Percentiles rank a stretch among this genome's conserved stretches.
phyloP scores from a whole-genome alignment of 2,888 invertebrate genomes.

The Noctua fimbriata region DNA sequence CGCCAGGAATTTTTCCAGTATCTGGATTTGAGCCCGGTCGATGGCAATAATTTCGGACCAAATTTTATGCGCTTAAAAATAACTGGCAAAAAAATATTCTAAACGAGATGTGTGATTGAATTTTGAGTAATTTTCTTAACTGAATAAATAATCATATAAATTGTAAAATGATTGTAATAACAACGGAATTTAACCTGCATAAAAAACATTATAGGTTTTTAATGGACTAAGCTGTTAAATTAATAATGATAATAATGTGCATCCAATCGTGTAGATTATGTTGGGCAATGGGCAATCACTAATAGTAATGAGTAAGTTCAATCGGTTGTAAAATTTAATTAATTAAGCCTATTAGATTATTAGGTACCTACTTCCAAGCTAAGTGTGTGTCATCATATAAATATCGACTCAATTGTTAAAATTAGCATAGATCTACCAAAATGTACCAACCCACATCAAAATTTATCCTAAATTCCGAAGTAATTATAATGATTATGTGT shows the following conservation, averaged over 20 bases:
- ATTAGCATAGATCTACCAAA: too few relatives aligned
- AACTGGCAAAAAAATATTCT: neutral
- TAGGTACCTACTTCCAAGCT: neutral
- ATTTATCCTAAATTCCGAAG: too few relatives aligned
- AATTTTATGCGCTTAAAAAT: neutral
- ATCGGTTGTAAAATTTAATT: neutral
- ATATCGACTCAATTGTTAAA: neutral
- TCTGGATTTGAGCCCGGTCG: neutral
- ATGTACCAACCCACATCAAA: too few relatives aligned
- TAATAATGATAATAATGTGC: neutral
- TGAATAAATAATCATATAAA: constrained; percentile 15
- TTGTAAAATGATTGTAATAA: neutral
- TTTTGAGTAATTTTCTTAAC: neutral
- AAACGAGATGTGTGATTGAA: neutral
- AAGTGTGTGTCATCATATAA: neutral
- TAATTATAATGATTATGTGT: too few relatives aligned
- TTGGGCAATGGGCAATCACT: neutral
- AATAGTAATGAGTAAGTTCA: neutral
- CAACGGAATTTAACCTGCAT: neutral
- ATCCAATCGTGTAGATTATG: neutral
- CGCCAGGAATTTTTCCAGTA: neutral
- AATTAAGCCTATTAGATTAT: neutral
- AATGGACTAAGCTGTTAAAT: neutral
- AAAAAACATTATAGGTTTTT: constrained; percentile 12
- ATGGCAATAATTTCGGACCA: neutral